A percentile compares a stretch with the other conserved stretches of the same genome.
Evolutionary conservation across 2,888 invertebrate genomes (phyloP).

Genomic region (Hypena proboscidalis): DNA sequence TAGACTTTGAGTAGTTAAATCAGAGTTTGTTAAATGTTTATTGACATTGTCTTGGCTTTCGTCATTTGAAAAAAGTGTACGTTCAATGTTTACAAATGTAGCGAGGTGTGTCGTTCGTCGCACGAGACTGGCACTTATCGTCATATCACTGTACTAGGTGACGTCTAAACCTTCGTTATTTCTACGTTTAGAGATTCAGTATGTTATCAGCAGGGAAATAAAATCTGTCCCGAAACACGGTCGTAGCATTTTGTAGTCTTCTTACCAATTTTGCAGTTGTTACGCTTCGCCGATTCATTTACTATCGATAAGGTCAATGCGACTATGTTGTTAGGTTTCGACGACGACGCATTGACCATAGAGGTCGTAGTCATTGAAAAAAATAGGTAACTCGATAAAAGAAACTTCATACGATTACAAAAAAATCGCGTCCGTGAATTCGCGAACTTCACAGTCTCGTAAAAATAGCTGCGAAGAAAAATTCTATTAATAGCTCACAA

Average conservation of each 20-base stretch:
- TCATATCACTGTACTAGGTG: slow-evolving; percentile 29
- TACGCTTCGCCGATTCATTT: slow-evolving; percentile 54
- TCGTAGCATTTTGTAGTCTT: slow-evolving; percentile 32
- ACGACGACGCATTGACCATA: no score
- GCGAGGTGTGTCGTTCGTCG: slow-evolving; percentile 30
- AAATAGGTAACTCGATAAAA: slow-evolving; percentile 23
- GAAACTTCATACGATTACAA: slow-evolving; percentile 24
- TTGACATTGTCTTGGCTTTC: slow-evolving; percentile 40
- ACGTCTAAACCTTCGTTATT: slow-evolving; percentile 20
- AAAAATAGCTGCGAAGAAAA: slow-evolving; percentile 41
- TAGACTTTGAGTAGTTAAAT: no score
- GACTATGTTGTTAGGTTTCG: slow-evolving; percentile 50
- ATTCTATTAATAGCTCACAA: slow-evolving; percentile 46
- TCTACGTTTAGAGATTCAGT: slow-evolving; percentile 29
- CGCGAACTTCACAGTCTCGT: slow-evolving; percentile 22
- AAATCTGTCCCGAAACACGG: slow-evolving; percentile 3
- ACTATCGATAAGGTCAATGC: slow-evolving; percentile 45
- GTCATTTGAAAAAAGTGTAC: slow-evolving; percentile 23
- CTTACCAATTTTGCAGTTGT: slow-evolving; percentile 48
- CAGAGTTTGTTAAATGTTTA: slow-evolving; percentile 10
- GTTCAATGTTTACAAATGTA: slow-evolving; percentile 45
- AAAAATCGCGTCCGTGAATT: slow-evolving; percentile 38
- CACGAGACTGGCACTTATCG: slow-evolving; percentile 37
- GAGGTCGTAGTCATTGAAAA: slow-evolving; percentile 49
- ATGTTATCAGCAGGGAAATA: slow-evolving; percentile 23